phyloP scores from a whole-genome alignment of 2,888 invertebrate genomes.

The Cremastobaeus sp. region DNA sequence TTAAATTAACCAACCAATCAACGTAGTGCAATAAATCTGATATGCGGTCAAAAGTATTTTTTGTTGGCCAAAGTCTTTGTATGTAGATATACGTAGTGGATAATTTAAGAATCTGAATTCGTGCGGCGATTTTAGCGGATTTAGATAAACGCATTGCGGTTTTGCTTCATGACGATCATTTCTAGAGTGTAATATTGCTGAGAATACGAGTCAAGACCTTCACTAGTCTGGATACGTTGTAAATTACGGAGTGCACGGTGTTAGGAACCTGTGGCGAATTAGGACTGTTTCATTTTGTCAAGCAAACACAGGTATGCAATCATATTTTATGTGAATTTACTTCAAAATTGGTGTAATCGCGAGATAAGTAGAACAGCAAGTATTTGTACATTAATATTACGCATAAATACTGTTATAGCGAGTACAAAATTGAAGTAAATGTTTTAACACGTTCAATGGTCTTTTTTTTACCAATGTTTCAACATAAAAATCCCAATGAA shows the following conservation, averaged over 20 bases:
- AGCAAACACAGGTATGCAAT: background rate
- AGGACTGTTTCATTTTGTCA: constrained; percentile 6
- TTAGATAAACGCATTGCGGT: constrained; percentile 42
- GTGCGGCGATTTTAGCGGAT: constrained; percentile 27
- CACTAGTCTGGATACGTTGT: constrained; percentile 31
- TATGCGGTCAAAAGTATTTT: background rate
- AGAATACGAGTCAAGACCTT: constrained; percentile 45
- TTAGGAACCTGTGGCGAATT: constrained; percentile 5
- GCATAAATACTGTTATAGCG: constrained; percentile 17
- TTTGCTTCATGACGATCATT: constrained; percentile 36
- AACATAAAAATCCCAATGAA: too few species aligned
- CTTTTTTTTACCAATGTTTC: too few species aligned
- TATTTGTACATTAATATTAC: constrained; percentile 37
- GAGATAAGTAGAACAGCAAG: constrained; percentile 14
- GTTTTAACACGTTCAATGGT: too few species aligned
- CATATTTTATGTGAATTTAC: background rate
- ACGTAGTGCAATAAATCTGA: constrained; percentile 10
- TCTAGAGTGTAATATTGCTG: constrained; percentile 32
- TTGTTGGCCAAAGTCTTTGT: constrained; percentile 11
- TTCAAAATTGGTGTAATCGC: background rate
- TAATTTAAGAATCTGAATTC: constrained; percentile 26
- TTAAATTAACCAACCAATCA: constrained; percentile 8
- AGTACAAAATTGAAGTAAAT: too few species aligned
- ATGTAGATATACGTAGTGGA: constrained; percentile 42
- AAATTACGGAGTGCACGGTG: constrained; percentile 7